A percentile compares a stretch with the other conserved stretches of the same genome.
Conservation (phyloP, 2,888 invertebrate species). For the Perdita meconis region DNA sequence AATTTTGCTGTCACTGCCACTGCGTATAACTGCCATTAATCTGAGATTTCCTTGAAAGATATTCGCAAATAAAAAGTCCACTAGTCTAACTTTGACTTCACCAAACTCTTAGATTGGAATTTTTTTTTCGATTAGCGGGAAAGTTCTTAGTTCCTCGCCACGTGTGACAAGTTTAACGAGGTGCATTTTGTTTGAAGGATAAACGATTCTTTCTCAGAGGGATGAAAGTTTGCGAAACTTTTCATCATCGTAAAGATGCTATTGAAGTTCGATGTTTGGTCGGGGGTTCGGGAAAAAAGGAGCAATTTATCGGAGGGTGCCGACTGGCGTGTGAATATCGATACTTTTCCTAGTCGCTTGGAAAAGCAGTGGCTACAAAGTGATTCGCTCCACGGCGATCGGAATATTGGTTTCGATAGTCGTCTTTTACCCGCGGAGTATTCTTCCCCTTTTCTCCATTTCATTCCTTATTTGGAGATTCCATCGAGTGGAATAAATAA, state of each 20-base stretch:
- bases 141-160: neutral
- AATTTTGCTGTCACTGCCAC: no score
- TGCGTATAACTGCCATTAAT: no score
- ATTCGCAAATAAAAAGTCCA: no score
- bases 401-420: constrained; percentile 17
- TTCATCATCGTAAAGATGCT: neutral
- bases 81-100: no score
- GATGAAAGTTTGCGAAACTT: constrained; percentile 26
- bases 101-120: no score
- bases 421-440: neutral
- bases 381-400: constrained; percentile 11
- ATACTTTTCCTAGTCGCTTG: constrained; percentile 18
- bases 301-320: constrained; percentile 11
- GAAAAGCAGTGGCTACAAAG: constrained; percentile 13
- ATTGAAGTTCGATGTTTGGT: constrained; percentile 32
- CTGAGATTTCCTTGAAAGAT: no score
- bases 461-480: neutral
- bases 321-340: constrained; percentile 36
- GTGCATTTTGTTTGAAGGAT: neutral
- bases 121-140: neutral
- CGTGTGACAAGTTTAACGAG: neutral
- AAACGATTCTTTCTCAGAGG: constrained; percentile 8
- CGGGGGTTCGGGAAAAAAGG: constrained; percentile 2
- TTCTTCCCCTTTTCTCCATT: neutral
- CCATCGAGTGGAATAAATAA: neutral